Evolutionary conservation across 2,113 vertebrate species (phyloP).

Genomic region (Prunella himalayana): DNA sequence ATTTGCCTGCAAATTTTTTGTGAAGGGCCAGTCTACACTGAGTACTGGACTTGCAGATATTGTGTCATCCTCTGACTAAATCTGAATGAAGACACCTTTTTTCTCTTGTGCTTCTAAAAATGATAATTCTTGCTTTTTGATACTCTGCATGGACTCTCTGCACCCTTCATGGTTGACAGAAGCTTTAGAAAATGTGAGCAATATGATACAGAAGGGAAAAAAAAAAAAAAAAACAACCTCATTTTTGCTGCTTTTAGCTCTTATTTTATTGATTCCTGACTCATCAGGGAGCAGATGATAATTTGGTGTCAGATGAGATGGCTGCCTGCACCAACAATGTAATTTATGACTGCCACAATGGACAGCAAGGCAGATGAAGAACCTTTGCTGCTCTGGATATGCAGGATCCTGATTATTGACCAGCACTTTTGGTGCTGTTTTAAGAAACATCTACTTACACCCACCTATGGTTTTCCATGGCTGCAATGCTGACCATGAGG

Average conservation of each 20-base stretch:
- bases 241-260: neutral
- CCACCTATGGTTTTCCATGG: fast-evolving
- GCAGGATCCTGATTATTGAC: neutral
- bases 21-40: neutral
- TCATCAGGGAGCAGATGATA: neutral
- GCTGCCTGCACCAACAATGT: neutral
- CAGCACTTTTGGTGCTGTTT: neutral
- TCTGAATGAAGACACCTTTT: neutral
- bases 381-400: neutral
- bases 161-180: neutral
- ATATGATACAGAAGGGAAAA: neutral
- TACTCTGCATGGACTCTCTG: neutral
- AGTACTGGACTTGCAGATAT: neutral
- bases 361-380: neutral
- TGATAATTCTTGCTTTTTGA: neutral
- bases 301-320: neutral
- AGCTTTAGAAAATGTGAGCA: neutral
- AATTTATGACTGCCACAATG: neutral
- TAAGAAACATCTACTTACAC: neutral
- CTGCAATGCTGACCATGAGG: fast-evolving
- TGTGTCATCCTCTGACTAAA: neutral
- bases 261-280: neutral
- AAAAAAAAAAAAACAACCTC: neutral
- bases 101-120: fast-evolving
- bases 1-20: neutral